Evolutionary conservation across 2,113 vertebrate genomes (phyloP).

Genomic region (Ophthalmotilapia sp.): DNA sequence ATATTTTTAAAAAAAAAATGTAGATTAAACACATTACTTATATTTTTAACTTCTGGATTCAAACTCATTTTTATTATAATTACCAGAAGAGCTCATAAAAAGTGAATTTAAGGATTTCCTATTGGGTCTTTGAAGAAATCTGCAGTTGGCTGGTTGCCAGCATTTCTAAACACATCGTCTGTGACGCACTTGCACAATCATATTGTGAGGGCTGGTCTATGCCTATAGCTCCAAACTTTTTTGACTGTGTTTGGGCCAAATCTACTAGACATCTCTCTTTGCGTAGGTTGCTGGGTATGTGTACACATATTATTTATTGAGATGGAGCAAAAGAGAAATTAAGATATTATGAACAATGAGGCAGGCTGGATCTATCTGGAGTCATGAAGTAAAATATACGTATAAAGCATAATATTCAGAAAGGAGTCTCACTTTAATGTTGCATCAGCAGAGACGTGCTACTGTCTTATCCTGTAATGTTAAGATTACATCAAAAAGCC

Average conservation of each 20-base stretch:
- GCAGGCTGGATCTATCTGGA: neutral
- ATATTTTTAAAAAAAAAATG: neutral
- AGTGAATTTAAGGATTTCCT: conserved; percentile 29
- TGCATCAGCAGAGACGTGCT: neutral
- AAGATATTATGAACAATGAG: neutral
- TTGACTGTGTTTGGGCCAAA: conserved; percentile 16
- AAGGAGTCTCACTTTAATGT: neutral
- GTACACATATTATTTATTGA: neutral
- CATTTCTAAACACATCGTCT: conserved; percentile 56
- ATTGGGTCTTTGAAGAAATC: conserved; percentile 49
- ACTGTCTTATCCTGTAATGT: conserved; percentile 3
- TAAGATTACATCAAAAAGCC: conserved; percentile 34
- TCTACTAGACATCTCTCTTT: neutral
- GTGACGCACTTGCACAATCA: conserved; percentile 45
- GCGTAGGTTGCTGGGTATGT: neutral
- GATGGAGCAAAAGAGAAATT: neutral
- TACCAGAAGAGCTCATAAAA: neutral
- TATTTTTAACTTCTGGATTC: neutral
- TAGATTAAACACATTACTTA: neutral
- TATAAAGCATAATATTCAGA: neutral
- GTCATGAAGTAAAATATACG: neutral
- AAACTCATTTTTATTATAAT: neutral
- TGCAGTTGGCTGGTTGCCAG: conserved; percentile 41
- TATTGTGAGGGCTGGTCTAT: conserved; percentile 37
- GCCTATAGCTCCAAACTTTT: conserved; percentile 45